Evolutionary conservation across 1,140 invertebrate species (phyloP), one percentile per base, ranked within the genome.

Genomic region (Cydia splendana): DNA sequence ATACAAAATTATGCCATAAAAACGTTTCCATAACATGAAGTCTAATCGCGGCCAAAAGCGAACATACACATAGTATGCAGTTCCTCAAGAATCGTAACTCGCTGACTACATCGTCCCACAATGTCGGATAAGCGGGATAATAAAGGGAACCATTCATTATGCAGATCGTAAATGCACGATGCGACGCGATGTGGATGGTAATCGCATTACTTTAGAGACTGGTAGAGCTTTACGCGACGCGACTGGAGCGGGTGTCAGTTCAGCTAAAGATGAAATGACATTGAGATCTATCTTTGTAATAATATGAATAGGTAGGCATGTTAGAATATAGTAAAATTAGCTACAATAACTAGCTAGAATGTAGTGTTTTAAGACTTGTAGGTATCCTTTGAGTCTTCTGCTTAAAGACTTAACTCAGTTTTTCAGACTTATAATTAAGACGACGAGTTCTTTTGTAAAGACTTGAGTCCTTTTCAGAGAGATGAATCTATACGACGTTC

Each of bases 181-280:
- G n/a, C 20, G 20, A 62, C 57, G 57, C 57, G 57, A 62, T 24
- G 57, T 62, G 57, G 57, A 62, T 62, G 57, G 57, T 62, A 62
- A 62, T 62, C 57, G 57, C 57, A 10, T 62, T 62, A 24, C 57
- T 48, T 48, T 15, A n/a, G 51, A 51, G 12, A 3, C 48, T 42
- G 38, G 48, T 15, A 15, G 53, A 57, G 53, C 53, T 57, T 57
- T 18, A 57, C n/a, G n/a, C 53, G 53, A 2, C n/a, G 15, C 53
- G 53, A 18, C 57, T 62, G 20, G 20, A 62, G 57, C 18, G 51
- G 57, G 18, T 62, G 20, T 62, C 57, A 24, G 18, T 62, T 62
- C 20, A 24, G 20, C 6, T 62, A 62, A n/a, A 62, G 18, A 24
- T 24, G 57, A 62, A 53, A 18, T 18, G 7, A 53, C 51, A 53